Evolutionary conservation across 2,888 invertebrate species (phyloP).

Genomic region (Ochropleura plecta): DNA sequence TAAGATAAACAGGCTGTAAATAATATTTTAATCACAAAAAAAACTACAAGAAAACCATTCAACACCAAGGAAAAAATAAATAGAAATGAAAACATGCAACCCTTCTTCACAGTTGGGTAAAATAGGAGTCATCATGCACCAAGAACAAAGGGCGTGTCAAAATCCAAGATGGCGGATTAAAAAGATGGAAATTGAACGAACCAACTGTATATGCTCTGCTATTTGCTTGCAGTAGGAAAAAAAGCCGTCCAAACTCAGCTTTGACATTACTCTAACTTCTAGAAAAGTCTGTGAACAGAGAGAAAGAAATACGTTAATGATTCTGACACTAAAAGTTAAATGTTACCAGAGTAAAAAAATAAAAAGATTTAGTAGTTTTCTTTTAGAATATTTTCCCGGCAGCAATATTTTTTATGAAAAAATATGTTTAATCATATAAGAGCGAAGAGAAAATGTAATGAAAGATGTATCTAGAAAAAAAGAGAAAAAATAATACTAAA

Average conservation of each 20-base stretch:
- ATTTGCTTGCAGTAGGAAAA: conserved; percentile 91
- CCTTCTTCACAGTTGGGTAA: not conserved
- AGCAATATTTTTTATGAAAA: not conserved
- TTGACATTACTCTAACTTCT: conserved; percentile 87
- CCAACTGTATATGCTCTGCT: conserved; percentile 90
- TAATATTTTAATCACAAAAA: not conserved
- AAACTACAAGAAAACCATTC: not conserved
- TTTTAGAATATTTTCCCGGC: conserved; percentile 5
- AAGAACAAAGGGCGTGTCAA: conserved; percentile 57
- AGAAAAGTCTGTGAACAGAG: conserved; percentile 87
- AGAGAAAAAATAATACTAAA: conserved; percentile 40
- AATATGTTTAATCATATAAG: conserved; percentile 1
- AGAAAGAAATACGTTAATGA: conserved; percentile 80
- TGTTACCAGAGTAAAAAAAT: conserved; percentile 48
- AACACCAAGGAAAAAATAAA: not conserved
- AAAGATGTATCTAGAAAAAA: conserved; percentile 55
- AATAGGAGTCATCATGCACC: conserved; percentile 33
- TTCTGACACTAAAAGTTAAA: conserved; percentile 57
- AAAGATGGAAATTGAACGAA: conserved; percentile 81
- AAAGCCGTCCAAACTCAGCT: conserved; percentile 89
- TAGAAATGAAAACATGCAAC: conserved; percentile 30
- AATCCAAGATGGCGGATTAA: conserved; percentile 66
- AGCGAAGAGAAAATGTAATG: conserved; percentile 44
- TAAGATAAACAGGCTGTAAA: too few species aligned
- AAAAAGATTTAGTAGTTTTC: conserved; percentile 20